Evolutionary conservation across 2,113 vertebrate genomes (phyloP).

Genomic region (Mionectes macconnelli): DNA sequence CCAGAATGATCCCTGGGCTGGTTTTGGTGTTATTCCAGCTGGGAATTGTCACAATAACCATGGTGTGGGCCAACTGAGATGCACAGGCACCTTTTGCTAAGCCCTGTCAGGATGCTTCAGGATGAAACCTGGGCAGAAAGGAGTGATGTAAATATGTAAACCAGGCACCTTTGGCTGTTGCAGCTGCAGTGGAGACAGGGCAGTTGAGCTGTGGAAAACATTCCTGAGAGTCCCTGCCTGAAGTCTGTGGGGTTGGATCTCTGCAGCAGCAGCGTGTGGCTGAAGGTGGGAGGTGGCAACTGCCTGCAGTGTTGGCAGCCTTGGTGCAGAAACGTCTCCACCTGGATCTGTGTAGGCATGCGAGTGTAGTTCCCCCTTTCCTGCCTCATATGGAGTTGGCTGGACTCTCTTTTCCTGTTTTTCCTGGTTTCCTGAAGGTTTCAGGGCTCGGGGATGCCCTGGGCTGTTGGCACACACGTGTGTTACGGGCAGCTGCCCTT

Average conservation of each 20-base stretch:
- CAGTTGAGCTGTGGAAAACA: fast-evolving
- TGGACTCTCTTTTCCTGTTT: not conserved
- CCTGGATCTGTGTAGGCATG: not conserved
- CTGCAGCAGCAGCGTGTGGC: fast-evolving
- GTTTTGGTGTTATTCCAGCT: not conserved
- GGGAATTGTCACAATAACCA: fast-evolving
- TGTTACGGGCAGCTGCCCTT: not conserved
- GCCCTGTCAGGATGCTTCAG: not conserved
- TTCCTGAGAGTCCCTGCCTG: not conserved
- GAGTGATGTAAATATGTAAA: not conserved
- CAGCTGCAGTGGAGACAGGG: not conserved
- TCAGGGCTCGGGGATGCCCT: too few species aligned
- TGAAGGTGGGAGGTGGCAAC: not conserved
- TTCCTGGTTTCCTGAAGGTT: not conserved
- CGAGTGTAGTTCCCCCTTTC: not conserved
- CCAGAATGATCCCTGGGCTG: not conserved
- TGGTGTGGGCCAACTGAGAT: not conserved
- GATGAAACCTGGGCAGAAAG: not conserved
- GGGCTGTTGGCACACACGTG: not conserved
- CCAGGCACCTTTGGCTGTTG: not conserved
- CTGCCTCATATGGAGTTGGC: too few species aligned
- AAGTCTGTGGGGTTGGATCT: too few species aligned
- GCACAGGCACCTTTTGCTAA: not conserved
- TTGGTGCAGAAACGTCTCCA: not conserved
- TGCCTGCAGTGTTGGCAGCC: fast-evolving